These are phyloP conservation scores for Ashinkailepas kermadecensis DNA, from an alignment of 2,888 invertebrate species.

Conservation along the genomic window DNA sequence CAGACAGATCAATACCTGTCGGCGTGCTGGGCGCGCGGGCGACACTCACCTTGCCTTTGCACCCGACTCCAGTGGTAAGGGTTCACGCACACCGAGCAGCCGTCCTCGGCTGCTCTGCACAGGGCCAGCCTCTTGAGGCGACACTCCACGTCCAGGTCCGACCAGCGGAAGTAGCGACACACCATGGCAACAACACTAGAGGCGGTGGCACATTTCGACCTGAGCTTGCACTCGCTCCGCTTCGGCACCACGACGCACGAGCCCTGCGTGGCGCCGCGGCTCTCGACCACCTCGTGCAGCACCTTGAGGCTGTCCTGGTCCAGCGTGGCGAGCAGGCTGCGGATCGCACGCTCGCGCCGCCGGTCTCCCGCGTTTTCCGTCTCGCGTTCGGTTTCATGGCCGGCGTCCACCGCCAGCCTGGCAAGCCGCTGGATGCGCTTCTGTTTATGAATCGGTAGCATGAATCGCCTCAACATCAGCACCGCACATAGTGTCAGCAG, in stretches of 20 bases:
- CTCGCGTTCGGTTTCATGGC: slow-evolving; percentile 41
- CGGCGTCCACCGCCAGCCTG: slow-evolving; percentile 89
- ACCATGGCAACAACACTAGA: slow-evolving; percentile 64
- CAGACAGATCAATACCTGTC: too few species aligned
- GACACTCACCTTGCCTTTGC: slow-evolving; percentile 62
- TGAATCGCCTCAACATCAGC: slow-evolving; percentile 60
- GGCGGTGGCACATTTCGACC: slow-evolving; percentile 72
- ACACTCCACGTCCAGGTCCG: slow-evolving; percentile 60
- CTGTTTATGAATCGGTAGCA: slow-evolving; percentile 65
- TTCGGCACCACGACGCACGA: slow-evolving; percentile 40
- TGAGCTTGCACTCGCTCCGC: slow-evolving; percentile 87
- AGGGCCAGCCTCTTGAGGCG: slow-evolving; percentile 73
- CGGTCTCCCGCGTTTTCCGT: slow-evolving; percentile 73
- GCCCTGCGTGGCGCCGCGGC: slow-evolving; percentile 59
- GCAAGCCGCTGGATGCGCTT: slow-evolving; percentile 89
- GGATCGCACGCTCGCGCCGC: slow-evolving; percentile 66
- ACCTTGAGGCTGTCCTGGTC: slow-evolving; percentile 59
- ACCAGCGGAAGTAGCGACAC: slow-evolving; percentile 71
- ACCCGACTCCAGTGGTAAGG: slow-evolving; percentile 2
- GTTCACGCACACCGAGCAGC: slow-evolving; percentile 62
- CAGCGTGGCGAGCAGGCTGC: slow-evolving; percentile 74
- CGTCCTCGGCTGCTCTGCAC: slow-evolving; percentile 77
- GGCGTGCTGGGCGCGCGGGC: slow-evolving; percentile 58
- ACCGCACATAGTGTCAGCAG: slow-evolving; percentile 79
- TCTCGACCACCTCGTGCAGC: slow-evolving; percentile 61